Conservation (phyloP, 2,797 vertebrate genomes). For the Margarornis squamiger region DNA sequence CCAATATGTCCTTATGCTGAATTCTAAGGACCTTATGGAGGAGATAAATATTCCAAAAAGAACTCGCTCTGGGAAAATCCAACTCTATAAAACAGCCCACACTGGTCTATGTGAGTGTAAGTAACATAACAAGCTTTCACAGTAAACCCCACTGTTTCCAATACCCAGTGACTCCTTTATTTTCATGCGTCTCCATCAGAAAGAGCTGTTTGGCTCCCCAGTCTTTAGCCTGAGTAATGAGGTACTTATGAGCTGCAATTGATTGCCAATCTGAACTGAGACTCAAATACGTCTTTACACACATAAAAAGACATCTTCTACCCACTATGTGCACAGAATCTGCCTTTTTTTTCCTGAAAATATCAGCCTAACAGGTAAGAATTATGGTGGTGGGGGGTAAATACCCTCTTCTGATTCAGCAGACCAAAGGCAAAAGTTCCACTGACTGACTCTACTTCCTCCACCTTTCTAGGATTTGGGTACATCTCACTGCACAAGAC, state of each 20-base stretch:
- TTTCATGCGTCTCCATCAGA: not conserved
- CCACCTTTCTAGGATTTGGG: not conserved
- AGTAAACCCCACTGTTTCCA: not conserved
- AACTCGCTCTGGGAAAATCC: not conserved
- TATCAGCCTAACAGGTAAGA: not conserved
- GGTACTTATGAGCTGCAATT: not conserved
- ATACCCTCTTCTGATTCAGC: not conserved
- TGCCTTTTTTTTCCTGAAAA: not conserved
- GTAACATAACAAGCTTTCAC: not conserved
- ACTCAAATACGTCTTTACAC: not conserved
- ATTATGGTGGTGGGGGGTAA: not conserved
- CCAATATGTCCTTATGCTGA: not conserved
- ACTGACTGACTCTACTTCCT: not conserved
- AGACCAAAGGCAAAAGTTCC: not conserved
- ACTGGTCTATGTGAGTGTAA: not conserved
- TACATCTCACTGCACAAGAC: not conserved
- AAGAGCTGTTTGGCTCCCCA: not conserved
- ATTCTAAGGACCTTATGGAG: not conserved
- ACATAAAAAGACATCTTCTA: not conserved
- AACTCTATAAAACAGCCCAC: fast-evolving
- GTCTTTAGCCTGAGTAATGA: not conserved
- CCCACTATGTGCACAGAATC: not conserved
- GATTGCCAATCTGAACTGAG: not conserved
- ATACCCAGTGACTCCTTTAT: not conserved
- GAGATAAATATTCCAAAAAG: not conserved